These are phyloP conservation scores for Diplosoma virens DNA, from an alignment of 23 tunicate genomes.

Conservation along the genomic window DNA sequence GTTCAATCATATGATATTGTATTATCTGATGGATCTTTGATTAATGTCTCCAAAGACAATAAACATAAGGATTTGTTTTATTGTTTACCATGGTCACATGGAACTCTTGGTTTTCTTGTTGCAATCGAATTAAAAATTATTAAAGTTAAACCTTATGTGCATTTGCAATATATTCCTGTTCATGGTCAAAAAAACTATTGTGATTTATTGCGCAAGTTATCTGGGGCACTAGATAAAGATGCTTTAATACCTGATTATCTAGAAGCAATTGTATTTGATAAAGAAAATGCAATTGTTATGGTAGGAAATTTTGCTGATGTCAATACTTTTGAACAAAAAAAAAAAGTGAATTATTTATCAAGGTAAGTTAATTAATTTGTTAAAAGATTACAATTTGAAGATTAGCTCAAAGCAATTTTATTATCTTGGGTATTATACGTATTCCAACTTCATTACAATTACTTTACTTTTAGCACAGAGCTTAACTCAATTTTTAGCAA, in stretches of 20 bases:
- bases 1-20: conserved; percentile 75
- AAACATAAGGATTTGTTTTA: conserved; percentile 64
- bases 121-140: conserved; percentile 69
- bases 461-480: too few species aligned
- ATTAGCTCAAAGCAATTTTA: too few species aligned
- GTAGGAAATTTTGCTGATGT: conserved; percentile 79
- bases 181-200: conserved; percentile 71
- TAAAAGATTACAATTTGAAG: neutral
- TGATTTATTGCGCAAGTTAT: conserved; percentile 56
- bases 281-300: conserved; percentile 67
- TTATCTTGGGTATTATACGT: too few species aligned
- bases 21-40: conserved; percentile 50
- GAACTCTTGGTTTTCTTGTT: conserved; percentile 76
- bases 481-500: too few species aligned
- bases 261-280: conserved; percentile 66
- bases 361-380: conserved; percentile 30
- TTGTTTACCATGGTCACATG: conserved; percentile 86
- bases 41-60: conserved; percentile 44
- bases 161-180: conserved; percentile 64
- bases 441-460: too few species aligned
- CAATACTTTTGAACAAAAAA: conserved; percentile 7
- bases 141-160: conserved; percentile 65
- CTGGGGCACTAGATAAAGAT: conserved; percentile 61
- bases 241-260: conserved; percentile 62
- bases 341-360: conserved; percentile 56